These are phyloP conservation scores for Drosophila gunungcola DNA, from an alignment of 1,140 invertebrate species.

Conservation along the genomic window DNA sequence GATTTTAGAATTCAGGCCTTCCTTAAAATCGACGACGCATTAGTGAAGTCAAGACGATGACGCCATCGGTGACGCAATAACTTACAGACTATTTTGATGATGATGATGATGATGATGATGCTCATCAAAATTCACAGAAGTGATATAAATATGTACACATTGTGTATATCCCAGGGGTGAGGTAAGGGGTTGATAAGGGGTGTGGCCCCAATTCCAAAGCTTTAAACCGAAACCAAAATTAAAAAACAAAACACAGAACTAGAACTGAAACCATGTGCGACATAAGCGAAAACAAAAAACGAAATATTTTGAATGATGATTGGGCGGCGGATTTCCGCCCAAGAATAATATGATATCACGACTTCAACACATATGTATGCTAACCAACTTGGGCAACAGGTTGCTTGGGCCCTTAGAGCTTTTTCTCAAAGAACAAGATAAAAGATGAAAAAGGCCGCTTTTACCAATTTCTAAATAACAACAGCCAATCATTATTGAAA, in stretches of 20 bases:
- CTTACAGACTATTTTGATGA: slow-evolving; percentile 42
- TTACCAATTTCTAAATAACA: not conserved
- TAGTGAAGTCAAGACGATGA: slow-evolving; percentile 45
- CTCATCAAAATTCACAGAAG: slow-evolving; percentile 29
- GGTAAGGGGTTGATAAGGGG: slow-evolving; percentile 1
- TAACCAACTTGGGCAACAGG: slow-evolving; percentile 14
- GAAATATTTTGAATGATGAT: slow-evolving; percentile 42
- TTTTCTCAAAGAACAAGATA: not conserved
- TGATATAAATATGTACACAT: too few relatives aligned
- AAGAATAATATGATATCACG: slow-evolving; percentile 22
- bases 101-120: slow-evolving; percentile 19
- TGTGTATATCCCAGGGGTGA: not conserved
- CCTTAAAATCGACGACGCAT: slow-evolving; percentile 29
- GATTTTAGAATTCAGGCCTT: slow-evolving; percentile 10
- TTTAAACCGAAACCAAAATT: slow-evolving; percentile 14
- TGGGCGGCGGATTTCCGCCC: slow-evolving; percentile 61
- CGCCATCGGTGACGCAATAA: slow-evolving; percentile 64
- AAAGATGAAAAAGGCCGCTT: not conserved
- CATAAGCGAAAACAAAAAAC: slow-evolving; percentile 15
- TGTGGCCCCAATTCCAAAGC: slow-evolving; percentile 21
- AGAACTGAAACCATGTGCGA: slow-evolving; percentile 38
- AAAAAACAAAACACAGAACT: slow-evolving; percentile 40
- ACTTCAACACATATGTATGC: not conserved
- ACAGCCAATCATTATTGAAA: not conserved
- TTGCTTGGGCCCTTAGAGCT: not conserved